Conservation (phyloP, 2,113 vertebrate species). For the Chloebia gouldiae region DNA sequence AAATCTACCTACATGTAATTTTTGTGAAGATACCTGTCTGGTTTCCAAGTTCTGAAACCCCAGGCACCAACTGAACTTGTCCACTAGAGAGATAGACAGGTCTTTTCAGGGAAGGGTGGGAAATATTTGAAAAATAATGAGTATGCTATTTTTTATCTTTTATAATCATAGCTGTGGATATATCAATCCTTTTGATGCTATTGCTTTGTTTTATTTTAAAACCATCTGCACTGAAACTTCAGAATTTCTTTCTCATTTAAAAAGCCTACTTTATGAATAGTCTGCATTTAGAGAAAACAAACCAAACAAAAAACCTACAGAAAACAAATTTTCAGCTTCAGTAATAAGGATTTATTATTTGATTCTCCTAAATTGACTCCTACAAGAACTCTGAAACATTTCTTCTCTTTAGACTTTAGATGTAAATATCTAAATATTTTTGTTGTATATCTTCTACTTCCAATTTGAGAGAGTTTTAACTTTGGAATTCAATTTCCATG, state of each 20-base stretch:
- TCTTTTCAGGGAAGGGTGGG: fast-evolving
- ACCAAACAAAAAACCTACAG: not conserved
- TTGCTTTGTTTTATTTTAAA: not conserved
- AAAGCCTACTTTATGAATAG: not conserved
- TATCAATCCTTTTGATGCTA: not conserved
- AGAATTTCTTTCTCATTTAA: not conserved
- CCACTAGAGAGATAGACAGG: fast-evolving
- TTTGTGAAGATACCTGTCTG: not conserved
- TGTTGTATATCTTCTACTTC: not conserved
- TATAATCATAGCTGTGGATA: not conserved
- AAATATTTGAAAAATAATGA: not conserved
- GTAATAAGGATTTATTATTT: not conserved
- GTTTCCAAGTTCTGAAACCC: not conserved
- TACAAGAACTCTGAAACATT: not conserved
- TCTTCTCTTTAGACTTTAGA: not conserved
- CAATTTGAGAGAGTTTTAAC: not conserved
- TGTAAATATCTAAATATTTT: not conserved
- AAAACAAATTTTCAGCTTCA: not conserved
- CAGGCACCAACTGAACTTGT: not conserved
- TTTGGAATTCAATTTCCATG: not conserved
- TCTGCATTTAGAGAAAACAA: not conserved
- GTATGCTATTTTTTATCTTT: not conserved
- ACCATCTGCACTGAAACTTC: not conserved
- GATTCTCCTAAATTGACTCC: not conserved
- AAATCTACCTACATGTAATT: not conserved